phyloP scores from a whole-genome alignment of 2,888 invertebrate genomes.

The Hydriomena furcata region DNA sequence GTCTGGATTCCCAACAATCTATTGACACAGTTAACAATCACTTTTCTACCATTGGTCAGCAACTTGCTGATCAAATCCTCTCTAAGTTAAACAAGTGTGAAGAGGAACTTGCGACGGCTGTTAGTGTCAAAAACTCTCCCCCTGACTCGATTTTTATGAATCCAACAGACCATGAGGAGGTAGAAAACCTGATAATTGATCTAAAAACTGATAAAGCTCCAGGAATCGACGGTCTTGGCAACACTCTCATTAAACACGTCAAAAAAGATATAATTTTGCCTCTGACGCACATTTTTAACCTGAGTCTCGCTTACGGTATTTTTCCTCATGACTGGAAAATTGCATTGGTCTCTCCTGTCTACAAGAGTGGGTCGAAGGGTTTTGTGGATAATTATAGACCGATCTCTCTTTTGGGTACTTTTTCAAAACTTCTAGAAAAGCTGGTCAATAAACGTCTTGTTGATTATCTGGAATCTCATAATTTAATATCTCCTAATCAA shows the following conservation, averaged over 20 bases:
- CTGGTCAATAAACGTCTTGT: constrained; percentile 5
- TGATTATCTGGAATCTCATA: constrained; percentile 1
- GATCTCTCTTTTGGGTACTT: too few species aligned
- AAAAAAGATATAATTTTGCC: constrained; percentile 3
- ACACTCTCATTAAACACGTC: constrained; percentile 7
- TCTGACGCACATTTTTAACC: constrained; percentile 1
- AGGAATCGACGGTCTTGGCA: constrained; percentile 5
- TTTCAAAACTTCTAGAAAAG: too few species aligned
- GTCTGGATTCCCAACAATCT: neutral
- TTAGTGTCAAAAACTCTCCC: neutral
- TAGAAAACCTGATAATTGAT: neutral
- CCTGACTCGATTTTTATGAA: constrained; percentile 4
- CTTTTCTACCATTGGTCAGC: constrained; percentile 2
- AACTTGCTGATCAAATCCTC: constrained; percentile 3
- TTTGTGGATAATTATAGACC: constrained; percentile 5
- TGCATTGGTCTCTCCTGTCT: constrained; percentile 5
- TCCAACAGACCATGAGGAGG: constrained; percentile 3
- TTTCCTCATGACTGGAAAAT: constrained; percentile 9
- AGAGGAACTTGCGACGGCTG: neutral
- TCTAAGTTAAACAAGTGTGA: neutral
- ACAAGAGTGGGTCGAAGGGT: constrained; percentile 1
- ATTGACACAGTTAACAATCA: neutral
- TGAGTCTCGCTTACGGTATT: constrained; percentile 1
- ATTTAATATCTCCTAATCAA: too few species aligned
- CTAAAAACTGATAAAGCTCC: constrained; percentile 7